Evolutionary conservation across 2,113 vertebrate genomes (phyloP).

Genomic region (Cochlearius cochlearius): DNA sequence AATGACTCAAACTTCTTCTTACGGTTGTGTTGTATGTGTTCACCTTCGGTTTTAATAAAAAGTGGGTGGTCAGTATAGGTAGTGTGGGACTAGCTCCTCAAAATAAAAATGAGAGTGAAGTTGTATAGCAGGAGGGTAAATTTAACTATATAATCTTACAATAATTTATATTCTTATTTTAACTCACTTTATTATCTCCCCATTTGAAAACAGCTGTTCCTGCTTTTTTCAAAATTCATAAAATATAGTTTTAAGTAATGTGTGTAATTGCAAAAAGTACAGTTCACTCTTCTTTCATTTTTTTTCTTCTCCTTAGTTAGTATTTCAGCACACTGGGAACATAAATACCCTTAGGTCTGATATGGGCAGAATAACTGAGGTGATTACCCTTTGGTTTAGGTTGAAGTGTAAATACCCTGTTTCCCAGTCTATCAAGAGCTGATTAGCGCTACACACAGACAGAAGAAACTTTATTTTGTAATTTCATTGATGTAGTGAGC

Average conservation of each 20-base stretch:
- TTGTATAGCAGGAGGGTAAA: background rate
- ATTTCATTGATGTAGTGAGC: background rate
- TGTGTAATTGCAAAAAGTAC: background rate
- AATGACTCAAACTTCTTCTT: background rate
- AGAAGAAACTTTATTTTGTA: background rate
- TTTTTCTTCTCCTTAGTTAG: background rate
- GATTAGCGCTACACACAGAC: background rate
- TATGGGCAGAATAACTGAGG: background rate
- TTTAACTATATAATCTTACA: background rate
- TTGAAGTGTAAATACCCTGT: background rate
- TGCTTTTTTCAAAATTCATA: background rate
- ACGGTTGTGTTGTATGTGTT: background rate
- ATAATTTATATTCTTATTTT: background rate
- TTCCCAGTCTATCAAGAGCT: background rate
- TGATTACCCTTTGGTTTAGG: background rate
- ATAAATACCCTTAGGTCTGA: background rate
- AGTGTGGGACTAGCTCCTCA: background rate
- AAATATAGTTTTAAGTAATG: background rate
- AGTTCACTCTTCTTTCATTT: background rate
- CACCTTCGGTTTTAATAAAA: background rate
- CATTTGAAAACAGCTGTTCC: background rate
- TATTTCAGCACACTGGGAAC: background rate
- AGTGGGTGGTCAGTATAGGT: accelerated
- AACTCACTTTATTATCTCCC: background rate
- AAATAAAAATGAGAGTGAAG: background rate